Evolutionary conservation across 1,140 invertebrate genomes (phyloP).

Genomic region (Aphidius ervi): DNA sequence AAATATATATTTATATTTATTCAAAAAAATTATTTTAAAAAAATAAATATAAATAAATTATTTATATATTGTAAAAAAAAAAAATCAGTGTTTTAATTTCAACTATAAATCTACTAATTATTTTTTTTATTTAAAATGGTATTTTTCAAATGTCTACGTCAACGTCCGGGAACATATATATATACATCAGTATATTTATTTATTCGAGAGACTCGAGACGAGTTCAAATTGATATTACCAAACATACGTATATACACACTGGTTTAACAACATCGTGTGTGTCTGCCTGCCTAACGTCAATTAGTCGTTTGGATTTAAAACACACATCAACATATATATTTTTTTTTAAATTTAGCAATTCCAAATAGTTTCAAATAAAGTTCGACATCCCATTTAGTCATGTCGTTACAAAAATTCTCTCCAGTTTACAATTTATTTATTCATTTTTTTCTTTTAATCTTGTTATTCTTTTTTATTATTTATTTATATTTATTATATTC

Average conservation of each 20-base stretch:
- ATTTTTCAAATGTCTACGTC: conserved; percentile 29
- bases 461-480: conserved; percentile 22
- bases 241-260: no score
- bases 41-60: no score
- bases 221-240: conserved; percentile 35
- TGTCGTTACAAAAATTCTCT: background rate
- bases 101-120: no score
- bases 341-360: background rate
- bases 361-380: no score
- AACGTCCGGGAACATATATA: conserved; percentile 32
- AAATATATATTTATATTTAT: no score
- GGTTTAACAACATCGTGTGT: conserved; percentile 7
- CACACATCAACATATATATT: background rate
- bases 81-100: no score
- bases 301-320: conserved; percentile 22
- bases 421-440: background rate
- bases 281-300: conserved; percentile 36
- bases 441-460: conserved; percentile 14
- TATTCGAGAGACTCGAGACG: conserved; percentile 23
- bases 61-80: no score
- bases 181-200: conserved; percentile 27
- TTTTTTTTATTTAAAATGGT: no score
- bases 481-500: conserved; percentile 1
- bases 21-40: no score
- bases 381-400: background rate